Conservation (phyloP, 2,797 vertebrate species). For the Coracias cyanogaster region DNA sequence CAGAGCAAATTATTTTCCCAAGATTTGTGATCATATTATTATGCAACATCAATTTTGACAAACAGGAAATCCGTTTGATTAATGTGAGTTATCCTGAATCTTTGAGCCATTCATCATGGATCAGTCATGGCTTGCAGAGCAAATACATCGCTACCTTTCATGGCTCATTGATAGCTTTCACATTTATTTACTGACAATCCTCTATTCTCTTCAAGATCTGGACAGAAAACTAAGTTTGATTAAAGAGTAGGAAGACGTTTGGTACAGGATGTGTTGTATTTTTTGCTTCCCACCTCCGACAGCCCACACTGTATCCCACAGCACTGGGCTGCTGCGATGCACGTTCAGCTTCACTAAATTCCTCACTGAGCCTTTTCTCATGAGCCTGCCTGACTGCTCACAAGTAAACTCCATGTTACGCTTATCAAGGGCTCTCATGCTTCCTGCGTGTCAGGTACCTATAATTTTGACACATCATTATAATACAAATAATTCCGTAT, state of each 20-base stretch:
- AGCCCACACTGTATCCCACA: accelerated
- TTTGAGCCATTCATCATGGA: background rate
- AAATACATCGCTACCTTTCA: background rate
- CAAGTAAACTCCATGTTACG: background rate
- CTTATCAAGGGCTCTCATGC: background rate
- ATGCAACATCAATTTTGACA: background rate
- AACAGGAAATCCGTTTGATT: background rate
- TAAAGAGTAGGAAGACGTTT: background rate
- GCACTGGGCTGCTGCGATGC: accelerated
- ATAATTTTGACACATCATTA: background rate
- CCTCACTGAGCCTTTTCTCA: background rate
- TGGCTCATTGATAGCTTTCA: background rate
- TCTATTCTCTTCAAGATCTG: background rate
- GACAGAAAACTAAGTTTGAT: background rate
- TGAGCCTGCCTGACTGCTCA: background rate
- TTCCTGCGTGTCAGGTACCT: background rate
- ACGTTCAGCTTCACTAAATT: background rate
- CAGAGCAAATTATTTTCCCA: background rate
- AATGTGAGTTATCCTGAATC: background rate
- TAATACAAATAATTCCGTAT: background rate
- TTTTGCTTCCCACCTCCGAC: background rate
- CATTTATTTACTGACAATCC: background rate
- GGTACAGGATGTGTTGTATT: background rate
- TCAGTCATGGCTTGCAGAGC: background rate
- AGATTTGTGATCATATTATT: background rate